phyloP scores from a whole-genome alignment of 2,113 vertebrate species.

The Echinops telfairi region DNA sequence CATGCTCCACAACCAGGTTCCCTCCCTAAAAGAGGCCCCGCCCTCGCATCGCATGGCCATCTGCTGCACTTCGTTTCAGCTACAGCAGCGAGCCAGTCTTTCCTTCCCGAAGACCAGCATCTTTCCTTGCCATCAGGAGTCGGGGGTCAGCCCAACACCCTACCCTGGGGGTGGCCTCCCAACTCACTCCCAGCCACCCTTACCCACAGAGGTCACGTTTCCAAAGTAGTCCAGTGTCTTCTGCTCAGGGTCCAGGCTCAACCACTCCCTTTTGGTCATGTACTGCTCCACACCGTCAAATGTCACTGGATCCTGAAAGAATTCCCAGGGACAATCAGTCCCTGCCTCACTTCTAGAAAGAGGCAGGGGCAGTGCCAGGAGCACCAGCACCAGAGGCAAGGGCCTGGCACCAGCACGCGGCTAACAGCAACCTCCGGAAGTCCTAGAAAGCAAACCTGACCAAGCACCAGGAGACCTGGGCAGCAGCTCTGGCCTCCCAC shows the following conservation, averaged over 20 bases:
- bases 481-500: constrained; percentile 4
- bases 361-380: not conserved
- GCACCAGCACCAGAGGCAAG: not conserved
- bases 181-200: not conserved
- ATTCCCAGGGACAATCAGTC: constrained; percentile 55
- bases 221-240: constrained; percentile 40
- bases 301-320: constrained; percentile 74
- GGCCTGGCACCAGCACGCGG: not conserved
- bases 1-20: not conserved
- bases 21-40: no score
- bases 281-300: constrained; percentile 8
- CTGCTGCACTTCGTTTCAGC: no score
- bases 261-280: constrained; percentile 51
- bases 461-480: constrained; percentile 1
- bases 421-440: not conserved
- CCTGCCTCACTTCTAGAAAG: constrained; percentile 12
- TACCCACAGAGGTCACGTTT: constrained; percentile 60
- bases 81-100: no score
- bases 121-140: not conserved
- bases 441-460: constrained; percentile 57
- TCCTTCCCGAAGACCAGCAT: not conserved
- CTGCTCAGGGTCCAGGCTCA: constrained; percentile 43
- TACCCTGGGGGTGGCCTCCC: not conserved
- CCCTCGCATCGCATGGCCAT: no score
- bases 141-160: not conserved